These are phyloP conservation scores for Oxygymnocypris stewartii DNA, from an alignment of 2,113 vertebrate species.

Conservation along the genomic window DNA sequence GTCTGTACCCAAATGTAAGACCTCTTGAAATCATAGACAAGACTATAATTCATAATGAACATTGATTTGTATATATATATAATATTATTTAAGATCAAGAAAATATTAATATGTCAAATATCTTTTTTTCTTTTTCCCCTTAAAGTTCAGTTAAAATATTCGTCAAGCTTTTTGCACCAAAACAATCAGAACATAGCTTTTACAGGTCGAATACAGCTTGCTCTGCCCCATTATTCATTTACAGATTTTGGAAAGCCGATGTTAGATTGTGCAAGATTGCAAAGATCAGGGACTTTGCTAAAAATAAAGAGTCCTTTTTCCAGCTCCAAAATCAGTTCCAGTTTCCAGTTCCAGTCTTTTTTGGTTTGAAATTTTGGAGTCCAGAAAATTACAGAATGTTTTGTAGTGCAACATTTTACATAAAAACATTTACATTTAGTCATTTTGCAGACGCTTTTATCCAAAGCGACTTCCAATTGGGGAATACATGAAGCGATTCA, in stretches of 20 bases:
- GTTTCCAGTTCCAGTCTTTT: neutral
- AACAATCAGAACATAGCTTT: neutral
- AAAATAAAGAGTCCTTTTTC: neutral
- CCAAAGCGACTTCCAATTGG: no score
- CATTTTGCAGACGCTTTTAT: no score
- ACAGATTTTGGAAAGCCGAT: neutral
- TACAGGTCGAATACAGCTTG: neutral
- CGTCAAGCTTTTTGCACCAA: neutral
- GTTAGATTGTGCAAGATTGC: neutral
- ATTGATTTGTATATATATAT: neutral
- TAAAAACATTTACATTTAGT: no score
- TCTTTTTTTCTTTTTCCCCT: no score
- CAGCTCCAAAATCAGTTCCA: neutral
- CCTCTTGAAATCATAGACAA: no score
- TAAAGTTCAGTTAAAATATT: neutral
- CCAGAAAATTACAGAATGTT: neutral
- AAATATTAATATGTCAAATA: no score
- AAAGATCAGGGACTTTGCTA: neutral
- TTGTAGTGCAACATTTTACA: neutral
- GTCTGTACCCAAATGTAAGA: no score
- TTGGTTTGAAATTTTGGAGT: neutral
- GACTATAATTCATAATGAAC: neutral
- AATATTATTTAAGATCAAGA: no score
- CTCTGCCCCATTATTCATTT: neutral
- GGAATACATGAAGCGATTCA: no score